Evolutionary conservation across 2,113 vertebrate species (phyloP), one percentile per base, ranked within the genome.

Genomic region (Dasyornis broadbenti): DNA sequence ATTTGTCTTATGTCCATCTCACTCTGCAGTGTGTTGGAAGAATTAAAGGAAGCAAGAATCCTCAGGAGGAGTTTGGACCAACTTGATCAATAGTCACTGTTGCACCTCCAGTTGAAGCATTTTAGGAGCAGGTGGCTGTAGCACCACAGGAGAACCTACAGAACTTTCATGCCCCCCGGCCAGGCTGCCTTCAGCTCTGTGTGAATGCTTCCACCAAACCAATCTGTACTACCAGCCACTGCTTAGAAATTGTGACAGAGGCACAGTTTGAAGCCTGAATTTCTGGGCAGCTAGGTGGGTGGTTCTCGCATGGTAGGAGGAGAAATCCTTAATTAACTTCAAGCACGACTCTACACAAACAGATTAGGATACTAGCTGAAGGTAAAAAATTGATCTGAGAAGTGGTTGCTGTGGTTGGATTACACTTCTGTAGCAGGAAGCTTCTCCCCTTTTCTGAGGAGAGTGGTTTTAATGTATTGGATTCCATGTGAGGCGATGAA

Each of bases 261-360:
- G 11, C 20, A 54, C 28, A 39, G 4, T 11, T 27, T 75, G 35
- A 27, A 89, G 54, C 18, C 33, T 79, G 57, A 79, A 71, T 24
- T 60, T 30, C 35, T 61, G 0, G 0, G 10, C 17, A 54, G 15
- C 33, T 68, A 69, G 64, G 20, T 33, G 21, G 2, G 3, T 59
- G 23, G 10, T 9, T 68, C 18, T 75, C 71, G 27, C 21, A 44
- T 3, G 3, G 17, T 53, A 42, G 65, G 16, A 84, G 31, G 18
- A 85, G 52, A 75, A 91, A 78, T 50, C 44, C n/a, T 91, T 65
- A 66, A 24, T 3, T 60, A 66, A 54, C 19, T 56, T 66, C 44
- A 72, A 40, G 12, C 17, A 33, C 33, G 15, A 28, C n/a, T 68
- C 18, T 56, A 15, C 0, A 0, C 27, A 87, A 3, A 56, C n/a